phyloP scores from a whole-genome alignment of 2,888 invertebrate species.

The Aspidapion aeneum region DNA sequence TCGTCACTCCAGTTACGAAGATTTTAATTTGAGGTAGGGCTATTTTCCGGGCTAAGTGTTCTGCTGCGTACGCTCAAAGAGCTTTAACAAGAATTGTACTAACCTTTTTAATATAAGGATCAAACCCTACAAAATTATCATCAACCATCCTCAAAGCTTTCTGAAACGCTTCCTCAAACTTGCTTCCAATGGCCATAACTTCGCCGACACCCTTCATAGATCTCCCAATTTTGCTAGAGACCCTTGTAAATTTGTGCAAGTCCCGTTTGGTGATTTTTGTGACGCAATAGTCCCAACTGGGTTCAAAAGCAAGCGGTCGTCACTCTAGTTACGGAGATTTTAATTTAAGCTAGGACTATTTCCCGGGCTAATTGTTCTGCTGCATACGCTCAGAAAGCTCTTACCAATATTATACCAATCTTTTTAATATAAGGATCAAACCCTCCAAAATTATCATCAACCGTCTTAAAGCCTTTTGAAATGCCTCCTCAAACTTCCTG shows the following conservation, averaged over 20 bases:
- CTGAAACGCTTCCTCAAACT: slow-evolving; percentile 98
- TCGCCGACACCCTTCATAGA: slow-evolving; percentile 99
- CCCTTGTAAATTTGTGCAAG: slow-evolving; percentile 89
- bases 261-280: slow-evolving; percentile 99
- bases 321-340: too few species aligned
- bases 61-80: slow-evolving; percentile 97
- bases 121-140: too few species aligned
- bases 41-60: slow-evolving; percentile 91
- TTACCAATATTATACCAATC: too few species aligned
- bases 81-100: too few species aligned
- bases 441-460: slow-evolving; percentile 89
- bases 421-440: slow-evolving; percentile 85
- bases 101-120: slow-evolving; percentile 81
- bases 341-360: too few species aligned
- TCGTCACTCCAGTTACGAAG: slow-evolving; percentile 90
- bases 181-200: slow-evolving; percentile 95
- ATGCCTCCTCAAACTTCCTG: slow-evolving; percentile 96
- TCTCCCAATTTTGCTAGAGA: slow-evolving; percentile 93
- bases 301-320: slow-evolving; percentile 99
- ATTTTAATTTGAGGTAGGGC: slow-evolving; percentile 85
- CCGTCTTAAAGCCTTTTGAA: slow-evolving; percentile 99
- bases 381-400: too few species aligned
- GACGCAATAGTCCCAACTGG: too few species aligned
- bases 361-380: too few species aligned
- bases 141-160: too few species aligned